Evolutionary conservation across 2,888 invertebrate genomes (phyloP).

Genomic region (Lasioglossum malachurum): DNA sequence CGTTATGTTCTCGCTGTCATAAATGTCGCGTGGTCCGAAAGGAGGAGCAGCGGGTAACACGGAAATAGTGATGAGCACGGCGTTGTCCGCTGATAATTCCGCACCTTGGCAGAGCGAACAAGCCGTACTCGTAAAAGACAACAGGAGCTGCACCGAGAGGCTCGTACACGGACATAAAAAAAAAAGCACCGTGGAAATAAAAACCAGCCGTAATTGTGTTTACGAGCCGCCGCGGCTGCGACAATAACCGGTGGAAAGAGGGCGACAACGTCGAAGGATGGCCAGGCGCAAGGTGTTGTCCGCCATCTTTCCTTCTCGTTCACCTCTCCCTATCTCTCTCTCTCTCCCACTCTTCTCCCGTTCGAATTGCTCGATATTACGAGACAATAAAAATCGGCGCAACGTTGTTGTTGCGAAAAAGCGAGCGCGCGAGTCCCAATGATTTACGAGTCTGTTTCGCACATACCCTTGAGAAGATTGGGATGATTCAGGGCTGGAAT

Average conservation of each 20-base stretch:
- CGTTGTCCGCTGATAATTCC: constrained; percentile 48
- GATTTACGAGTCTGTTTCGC: constrained; percentile 31
- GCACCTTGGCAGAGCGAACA: constrained; percentile 74
- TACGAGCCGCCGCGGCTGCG: constrained; percentile 74
- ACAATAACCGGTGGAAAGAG: constrained; percentile 74
- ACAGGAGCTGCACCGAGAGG: constrained; percentile 65
- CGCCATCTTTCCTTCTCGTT: constrained; percentile 15
- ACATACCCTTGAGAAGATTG: constrained; percentile 27
- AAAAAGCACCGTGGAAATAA: constrained; percentile 62
- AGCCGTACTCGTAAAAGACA: constrained; percentile 76
- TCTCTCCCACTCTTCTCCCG: neutral
- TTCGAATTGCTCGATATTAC: constrained; percentile 11
- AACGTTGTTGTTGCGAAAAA: constrained; percentile 27
- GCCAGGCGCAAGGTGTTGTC: constrained; percentile 27
- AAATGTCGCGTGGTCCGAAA: constrained; percentile 1
- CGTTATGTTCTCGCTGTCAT: constrained; percentile 10
- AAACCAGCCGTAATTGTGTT: constrained; percentile 78
- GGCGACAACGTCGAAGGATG: constrained; percentile 56
- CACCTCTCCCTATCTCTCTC: neutral
- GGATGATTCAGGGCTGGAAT: constrained; percentile 30
- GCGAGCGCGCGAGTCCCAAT: neutral
- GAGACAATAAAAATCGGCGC: constrained; percentile 53
- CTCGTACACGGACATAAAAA: constrained; percentile 56
- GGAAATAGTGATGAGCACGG: neutral
- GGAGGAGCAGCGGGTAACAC: neutral